These are phyloP conservation scores for Adoxophyes honmai DNA, from an alignment of 1,140 invertebrate genomes.

Conservation along the genomic window DNA sequence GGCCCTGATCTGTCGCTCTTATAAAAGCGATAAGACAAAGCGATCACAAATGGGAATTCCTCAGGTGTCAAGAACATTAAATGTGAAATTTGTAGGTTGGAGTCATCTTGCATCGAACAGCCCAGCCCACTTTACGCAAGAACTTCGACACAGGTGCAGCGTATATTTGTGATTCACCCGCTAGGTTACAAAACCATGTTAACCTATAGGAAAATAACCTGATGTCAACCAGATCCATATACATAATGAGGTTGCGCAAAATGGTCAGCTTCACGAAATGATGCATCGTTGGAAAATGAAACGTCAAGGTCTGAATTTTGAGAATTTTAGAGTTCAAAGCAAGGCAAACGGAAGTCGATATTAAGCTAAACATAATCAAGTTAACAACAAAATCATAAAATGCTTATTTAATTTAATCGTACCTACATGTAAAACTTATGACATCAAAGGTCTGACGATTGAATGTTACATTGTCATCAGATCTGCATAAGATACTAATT, in stretches of 20 bases:
- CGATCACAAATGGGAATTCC: conserved; percentile 23
- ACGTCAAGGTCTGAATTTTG: too few species aligned
- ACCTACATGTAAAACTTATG: too few species aligned
- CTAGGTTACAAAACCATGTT: conserved; percentile 18
- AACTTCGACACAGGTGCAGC: conserved; percentile 27
- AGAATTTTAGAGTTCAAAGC: too few species aligned
- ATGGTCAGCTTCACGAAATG: neutral
- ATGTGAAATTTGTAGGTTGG: conserved; percentile 41
- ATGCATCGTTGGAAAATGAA: neutral
- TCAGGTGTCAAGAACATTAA: conserved; percentile 40
- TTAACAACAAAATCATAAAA: too few species aligned
- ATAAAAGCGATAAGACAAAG: neutral
- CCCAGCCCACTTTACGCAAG: conserved; percentile 51
- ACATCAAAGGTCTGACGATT: too few species aligned
- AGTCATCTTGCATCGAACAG: conserved; percentile 28
- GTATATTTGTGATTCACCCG: conserved; percentile 24
- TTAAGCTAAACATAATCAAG: too few species aligned
- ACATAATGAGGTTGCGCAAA: conserved; percentile 8
- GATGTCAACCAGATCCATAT: conserved; percentile 1
- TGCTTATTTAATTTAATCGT: too few species aligned
- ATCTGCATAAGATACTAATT: too few species aligned
- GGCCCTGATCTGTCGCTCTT: neutral
- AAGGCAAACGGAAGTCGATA: too few species aligned
- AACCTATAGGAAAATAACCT: neutral
- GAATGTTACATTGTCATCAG: too few species aligned